These are phyloP conservation scores for Aplocera efformata DNA, from an alignment of 2,888 invertebrate species.

Conservation along the genomic window DNA sequence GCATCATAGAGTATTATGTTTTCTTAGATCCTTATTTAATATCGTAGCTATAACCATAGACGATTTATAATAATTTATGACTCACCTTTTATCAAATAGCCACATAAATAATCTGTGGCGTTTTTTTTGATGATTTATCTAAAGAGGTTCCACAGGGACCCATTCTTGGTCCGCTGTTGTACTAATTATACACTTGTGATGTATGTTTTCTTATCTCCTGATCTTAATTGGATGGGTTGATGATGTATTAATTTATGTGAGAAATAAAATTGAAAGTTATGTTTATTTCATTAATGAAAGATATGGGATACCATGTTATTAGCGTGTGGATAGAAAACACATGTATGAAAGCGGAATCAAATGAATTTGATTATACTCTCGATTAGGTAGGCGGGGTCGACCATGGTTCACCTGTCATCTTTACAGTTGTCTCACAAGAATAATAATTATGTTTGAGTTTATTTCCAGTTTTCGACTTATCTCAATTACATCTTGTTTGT, in stretches of 20 bases:
- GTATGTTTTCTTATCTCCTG: conserved; percentile 14
- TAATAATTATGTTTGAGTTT: too few species aligned
- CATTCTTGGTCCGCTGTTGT: conserved; percentile 25
- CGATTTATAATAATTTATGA: conserved; percentile 30
- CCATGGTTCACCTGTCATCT: too few species aligned
- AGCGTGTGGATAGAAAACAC: background rate
- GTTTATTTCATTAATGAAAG: conserved; percentile 10
- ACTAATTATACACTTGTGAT: conserved; percentile 16
- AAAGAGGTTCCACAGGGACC: conserved; percentile 29
- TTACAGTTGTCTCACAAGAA: too few species aligned
- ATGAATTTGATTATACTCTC: too few species aligned
- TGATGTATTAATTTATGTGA: conserved; percentile 30
- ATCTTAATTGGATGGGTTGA: conserved; percentile 35
- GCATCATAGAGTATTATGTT: conserved; percentile 10
- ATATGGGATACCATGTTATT: background rate
- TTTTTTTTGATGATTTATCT: conserved; percentile 30
- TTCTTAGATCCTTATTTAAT: conserved; percentile 15
- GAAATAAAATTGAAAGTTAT: conserved; percentile 14
- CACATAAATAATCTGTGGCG: conserved; percentile 25
- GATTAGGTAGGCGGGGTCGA: too few species aligned
- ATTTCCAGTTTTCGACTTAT: too few species aligned
- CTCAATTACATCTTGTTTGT: too few species aligned
- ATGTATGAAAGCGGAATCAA: too few species aligned
- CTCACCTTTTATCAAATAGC: conserved; percentile 28
- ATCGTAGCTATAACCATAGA: conserved; percentile 19